Base-by-base conservation (phyloP, 2,888 invertebrate species). In the Stenolophus ochropezus region DNA sequence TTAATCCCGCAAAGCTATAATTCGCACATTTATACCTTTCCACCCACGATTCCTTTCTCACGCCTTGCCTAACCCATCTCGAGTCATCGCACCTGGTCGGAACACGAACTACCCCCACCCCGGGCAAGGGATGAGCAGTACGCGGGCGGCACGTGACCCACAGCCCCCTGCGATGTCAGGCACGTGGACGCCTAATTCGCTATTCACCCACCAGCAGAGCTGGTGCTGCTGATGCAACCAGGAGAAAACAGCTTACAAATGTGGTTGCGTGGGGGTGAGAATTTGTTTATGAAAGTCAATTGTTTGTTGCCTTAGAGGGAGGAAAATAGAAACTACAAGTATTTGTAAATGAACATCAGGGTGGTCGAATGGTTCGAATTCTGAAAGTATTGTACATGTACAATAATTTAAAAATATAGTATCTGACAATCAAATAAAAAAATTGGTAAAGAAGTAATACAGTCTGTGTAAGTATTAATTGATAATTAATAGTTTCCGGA, bases 181-280 rank as follows among this genome's bases (percentile, higher is more conserved):
- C 81, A 81, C 81, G 74, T 74, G 58, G 33, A 25, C 58, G 33
- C 74, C 81, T 81, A 81, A 81, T 81, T 81, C 81, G 81, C 81
- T 81, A 81, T 81, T 81, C 81, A 81, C 42, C 51, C 71, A 11
- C 33, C 11, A 11, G 33, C 2, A 11, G 8, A 11, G 33, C 8
- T 42, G 11, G 33, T 42, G 33, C 11, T 42, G 71, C 16, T 65
- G 76, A 76, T 58, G 76, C 49, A 56, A 78, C 47, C 20, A 21
- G 6, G 56, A n/a, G 14, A 49, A 49, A 11, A 8, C n/a, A 16
- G 33, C 8, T 6, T 42, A 42, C 33, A 11, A 42, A 42, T 42
- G 33, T 42, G 33, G 33, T 16, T 14, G 51, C 14, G 51, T 2
- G 51, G 51, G 51, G 11, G 51, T n/a, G 2, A 3, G 14, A 16